These are phyloP conservation scores for Thera obeliscata DNA, from an alignment of 2,888 invertebrate genomes.

Conservation along the genomic window DNA sequence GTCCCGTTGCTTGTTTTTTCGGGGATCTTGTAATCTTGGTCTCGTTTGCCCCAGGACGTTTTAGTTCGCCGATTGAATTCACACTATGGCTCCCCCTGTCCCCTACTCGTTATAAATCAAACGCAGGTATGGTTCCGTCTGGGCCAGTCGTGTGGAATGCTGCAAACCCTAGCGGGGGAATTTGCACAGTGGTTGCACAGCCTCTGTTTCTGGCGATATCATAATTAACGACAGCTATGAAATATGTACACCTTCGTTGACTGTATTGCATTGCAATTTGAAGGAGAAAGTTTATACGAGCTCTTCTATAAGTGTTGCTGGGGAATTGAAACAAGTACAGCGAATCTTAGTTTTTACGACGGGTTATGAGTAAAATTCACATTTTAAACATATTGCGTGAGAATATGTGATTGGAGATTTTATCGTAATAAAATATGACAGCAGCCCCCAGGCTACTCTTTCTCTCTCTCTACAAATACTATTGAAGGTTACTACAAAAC, in stretches of 20 bases:
- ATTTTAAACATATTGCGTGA: constrained; percentile 6
- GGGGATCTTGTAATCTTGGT: constrained; percentile 56
- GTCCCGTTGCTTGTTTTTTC: constrained; percentile 43
- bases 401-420: constrained; percentile 7
- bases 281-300: constrained; percentile 9
- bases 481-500: constrained; percentile 35
- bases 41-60: constrained; percentile 60
- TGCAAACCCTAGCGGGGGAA: constrained; percentile 59
- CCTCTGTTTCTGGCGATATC: constrained; percentile 51
- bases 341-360: not conserved
- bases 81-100: constrained; percentile 72
- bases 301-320: constrained; percentile 1
- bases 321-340: not conserved
- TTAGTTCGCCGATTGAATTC: constrained; percentile 73
- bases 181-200: constrained; percentile 52
- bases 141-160: constrained; percentile 70
- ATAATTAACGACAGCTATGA: constrained; percentile 49
- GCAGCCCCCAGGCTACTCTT: constrained; percentile 5
- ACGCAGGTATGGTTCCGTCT: constrained; percentile 78
- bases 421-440: not conserved
- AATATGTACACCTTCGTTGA: constrained; percentile 21
- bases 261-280: not conserved
- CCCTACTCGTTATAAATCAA: constrained; percentile 82
- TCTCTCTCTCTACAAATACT: constrained; percentile 33
- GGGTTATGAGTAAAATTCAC: not conserved